Evolutionary conservation across 1,140 invertebrate genomes (phyloP).

Genomic region (Lerema accius): DNA sequence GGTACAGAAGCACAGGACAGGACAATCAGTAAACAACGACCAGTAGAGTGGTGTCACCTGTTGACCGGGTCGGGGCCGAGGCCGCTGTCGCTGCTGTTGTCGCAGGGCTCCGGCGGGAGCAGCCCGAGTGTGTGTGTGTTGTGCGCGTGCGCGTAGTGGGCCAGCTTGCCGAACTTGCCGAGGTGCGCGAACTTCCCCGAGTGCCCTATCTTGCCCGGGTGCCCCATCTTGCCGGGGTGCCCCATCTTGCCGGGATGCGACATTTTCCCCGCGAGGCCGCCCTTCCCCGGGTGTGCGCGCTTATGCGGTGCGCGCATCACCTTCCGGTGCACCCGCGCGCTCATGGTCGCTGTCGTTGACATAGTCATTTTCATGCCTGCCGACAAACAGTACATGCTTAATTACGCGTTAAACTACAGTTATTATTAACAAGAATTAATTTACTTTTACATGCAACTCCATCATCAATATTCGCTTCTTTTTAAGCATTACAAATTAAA

Average conservation of each 20-base stretch:
- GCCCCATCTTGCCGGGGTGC: constrained; percentile 56
- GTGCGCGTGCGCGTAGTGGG: constrained; percentile 71
- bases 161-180: constrained; percentile 72
- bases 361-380: constrained; percentile 87
- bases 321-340: constrained; percentile 84
- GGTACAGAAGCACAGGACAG: constrained; percentile 10
- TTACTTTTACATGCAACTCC: too few species aligned
- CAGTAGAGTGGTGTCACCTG: constrained; percentile 55
- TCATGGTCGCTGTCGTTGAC: constrained; percentile 85
- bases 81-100: constrained; percentile 93
- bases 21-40: constrained; percentile 5
- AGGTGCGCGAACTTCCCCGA: constrained; percentile 71
- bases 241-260: constrained; percentile 77
- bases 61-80: constrained; percentile 88
- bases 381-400: constrained; percentile 53
- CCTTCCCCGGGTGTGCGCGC: constrained; percentile 73
- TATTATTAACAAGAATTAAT: neutral
- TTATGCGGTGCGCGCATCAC: constrained; percentile 84
- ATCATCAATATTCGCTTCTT: too few species aligned
- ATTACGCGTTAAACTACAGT: neutral
- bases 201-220: constrained; percentile 77
- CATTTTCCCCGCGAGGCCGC: constrained; percentile 66
- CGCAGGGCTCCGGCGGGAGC: constrained; percentile 83
- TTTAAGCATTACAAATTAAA: too few species aligned
- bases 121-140: too few species aligned